These are phyloP conservation scores for Haemorhous mexicanus DNA, from an alignment of 2,113 vertebrate genomes.

Conservation along the genomic window DNA sequence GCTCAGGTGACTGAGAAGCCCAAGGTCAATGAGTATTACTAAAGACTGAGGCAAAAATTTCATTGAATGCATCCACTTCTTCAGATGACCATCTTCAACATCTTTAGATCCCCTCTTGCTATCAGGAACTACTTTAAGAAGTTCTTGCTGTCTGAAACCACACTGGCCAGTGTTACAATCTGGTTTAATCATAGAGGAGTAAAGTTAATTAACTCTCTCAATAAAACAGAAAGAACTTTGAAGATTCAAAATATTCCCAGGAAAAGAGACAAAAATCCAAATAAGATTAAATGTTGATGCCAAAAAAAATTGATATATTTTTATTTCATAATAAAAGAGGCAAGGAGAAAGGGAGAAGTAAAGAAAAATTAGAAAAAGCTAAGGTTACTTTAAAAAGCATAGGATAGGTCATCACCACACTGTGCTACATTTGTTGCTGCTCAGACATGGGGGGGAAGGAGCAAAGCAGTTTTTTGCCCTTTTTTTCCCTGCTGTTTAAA, in stretches of 20 bases:
- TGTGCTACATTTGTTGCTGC: neutral
- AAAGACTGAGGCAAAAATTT: neutral
- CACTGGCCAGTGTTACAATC: neutral
- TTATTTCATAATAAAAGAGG: neutral
- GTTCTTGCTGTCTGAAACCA: neutral
- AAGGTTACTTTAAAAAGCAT: neutral
- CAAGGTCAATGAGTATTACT: neutral
- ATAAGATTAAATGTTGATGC: neutral
- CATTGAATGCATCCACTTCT: neutral
- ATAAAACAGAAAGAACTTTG: neutral
- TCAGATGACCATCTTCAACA: neutral
- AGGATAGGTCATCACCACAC: no score
- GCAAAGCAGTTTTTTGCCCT: neutral
- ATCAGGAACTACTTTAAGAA: neutral
- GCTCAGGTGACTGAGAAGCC: neutral
- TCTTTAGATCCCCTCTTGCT: neutral
- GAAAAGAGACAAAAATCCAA: neutral
- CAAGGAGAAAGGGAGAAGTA: neutral
- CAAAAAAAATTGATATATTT: neutral
- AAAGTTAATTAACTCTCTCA: neutral
- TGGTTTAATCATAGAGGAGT: neutral
- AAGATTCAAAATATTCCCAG: neutral
- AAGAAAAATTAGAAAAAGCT: neutral
- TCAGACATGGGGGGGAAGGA: rapidly evolving
- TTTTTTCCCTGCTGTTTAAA: neutral